Evolutionary conservation across 2,113 vertebrate genomes (phyloP), one percentile per base, ranked within the genome.

Genomic region (Etheostoma cragini): DNA sequence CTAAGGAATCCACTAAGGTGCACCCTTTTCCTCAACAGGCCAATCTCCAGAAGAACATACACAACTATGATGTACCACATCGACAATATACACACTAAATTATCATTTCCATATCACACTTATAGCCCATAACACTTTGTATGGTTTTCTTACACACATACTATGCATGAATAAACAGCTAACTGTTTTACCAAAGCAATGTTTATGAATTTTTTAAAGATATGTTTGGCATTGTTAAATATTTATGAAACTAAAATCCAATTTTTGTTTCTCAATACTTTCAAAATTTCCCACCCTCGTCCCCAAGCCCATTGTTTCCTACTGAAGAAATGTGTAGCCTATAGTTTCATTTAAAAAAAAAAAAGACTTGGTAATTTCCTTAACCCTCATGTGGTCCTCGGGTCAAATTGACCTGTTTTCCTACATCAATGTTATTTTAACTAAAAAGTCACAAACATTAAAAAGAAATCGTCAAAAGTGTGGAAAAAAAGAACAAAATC

Each of bases 21-120:
- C 56, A 68, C 60, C 63, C 8, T 83, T 77, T 76, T 88, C 61
- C 49, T 87, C 33, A 83, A 86, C 57, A 67, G 80, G 78, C 76
- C 66, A 72, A 60, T 47, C 19, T 70, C 33, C 53, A 60, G 15
- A 17, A 47, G 5, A 82, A 82, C 47, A 78, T 53, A 64, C 58
- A 86, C 38, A 49, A 76, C 35, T 22, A 38, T 49, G 16, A 16
- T 35, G 22, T 52, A 45, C 14, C 19, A 42, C 21, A 42, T 33
- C 4, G n/a, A 17, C 58, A 62, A 67, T 35, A 38, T n/a, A 57
- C 35, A 58, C 42, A 65, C 52, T 22, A 35, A n/a, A 56, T 76
- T 69, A 83, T 70, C 30, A 64, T 88, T 57, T 84, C 65, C 81
- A 90, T 61, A 73, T 50, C 19, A 65, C 24, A 60, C 17, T 42